A percentile compares a stretch with the other conserved stretches of the same genome.
Conservation (phyloP, 2,113 vertebrate genomes). For the Raja brachyura region DNA sequence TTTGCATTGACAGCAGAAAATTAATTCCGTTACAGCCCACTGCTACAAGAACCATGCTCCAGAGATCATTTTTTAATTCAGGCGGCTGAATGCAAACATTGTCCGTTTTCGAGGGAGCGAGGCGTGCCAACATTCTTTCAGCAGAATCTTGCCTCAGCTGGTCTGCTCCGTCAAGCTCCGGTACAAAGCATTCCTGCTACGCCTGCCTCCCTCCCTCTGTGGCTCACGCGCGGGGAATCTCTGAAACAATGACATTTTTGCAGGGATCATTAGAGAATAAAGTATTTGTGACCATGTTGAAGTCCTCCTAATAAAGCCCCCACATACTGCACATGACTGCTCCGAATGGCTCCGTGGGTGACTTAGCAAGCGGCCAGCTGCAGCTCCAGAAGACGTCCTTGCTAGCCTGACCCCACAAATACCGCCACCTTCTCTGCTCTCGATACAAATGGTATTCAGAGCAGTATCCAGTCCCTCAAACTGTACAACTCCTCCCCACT, state of each 20-base stretch:
- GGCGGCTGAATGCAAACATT: not conserved
- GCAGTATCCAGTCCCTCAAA: too few relatives aligned
- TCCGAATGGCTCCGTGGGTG: constrained; percentile 16
- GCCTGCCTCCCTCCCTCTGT: not conserved
- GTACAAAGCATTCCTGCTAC: not conserved
- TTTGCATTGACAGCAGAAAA: not conserved
- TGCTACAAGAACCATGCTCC: not conserved
- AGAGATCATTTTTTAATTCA: not conserved
- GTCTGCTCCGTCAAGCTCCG: not conserved
- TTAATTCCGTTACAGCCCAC: not conserved
- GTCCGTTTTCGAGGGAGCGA: not conserved
- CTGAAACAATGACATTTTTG: constrained; percentile 25
- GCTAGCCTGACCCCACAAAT: not conserved
- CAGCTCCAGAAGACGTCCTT: not conserved
- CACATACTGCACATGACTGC: constrained; percentile 29
- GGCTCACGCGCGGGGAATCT: not conserved
- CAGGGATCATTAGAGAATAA: constrained; percentile 34
- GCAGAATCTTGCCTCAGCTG: not conserved
- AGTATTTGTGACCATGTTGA: constrained; percentile 34
- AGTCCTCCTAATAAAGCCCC: constrained; percentile 34
- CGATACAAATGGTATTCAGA: not conserved
- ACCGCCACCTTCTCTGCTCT: not conserved
- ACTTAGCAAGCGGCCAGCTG: not conserved
- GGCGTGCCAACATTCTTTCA: not conserved
- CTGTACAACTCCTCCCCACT: too few relatives aligned